Percentiles rank a stretch among this genome's conserved stretches.
Evolutionary conservation across 1,140 invertebrate species (phyloP).

Genomic region (Drosophila funebris): DNA sequence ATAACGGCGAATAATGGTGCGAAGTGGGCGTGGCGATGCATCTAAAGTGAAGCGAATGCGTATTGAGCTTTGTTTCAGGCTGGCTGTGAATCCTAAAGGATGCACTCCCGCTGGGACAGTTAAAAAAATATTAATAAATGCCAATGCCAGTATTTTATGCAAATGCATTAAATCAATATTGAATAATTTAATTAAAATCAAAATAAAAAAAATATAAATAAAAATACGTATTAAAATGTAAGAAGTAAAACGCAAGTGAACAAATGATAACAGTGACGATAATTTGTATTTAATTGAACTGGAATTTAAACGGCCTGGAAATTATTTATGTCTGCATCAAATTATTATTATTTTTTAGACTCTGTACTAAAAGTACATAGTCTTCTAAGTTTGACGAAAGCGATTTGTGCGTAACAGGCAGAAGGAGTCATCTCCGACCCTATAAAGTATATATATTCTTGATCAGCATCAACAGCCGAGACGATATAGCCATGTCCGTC

Average conservation of each 20-base stretch:
- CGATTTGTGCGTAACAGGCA: too few species aligned
- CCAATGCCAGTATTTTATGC: constrained; percentile 51
- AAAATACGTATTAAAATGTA: constrained; percentile 27
- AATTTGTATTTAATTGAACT: constrained; percentile 55
- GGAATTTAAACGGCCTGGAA: constrained; percentile 39
- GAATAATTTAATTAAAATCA: constrained; percentile 71
- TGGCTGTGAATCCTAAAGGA: background rate
- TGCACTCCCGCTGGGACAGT: constrained; percentile 15
- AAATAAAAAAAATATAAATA: constrained; percentile 45
- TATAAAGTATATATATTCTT: too few species aligned
- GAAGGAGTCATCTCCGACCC: too few species aligned
- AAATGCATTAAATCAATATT: constrained; percentile 75
- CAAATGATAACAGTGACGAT: constrained; percentile 57
- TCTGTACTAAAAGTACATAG: too few species aligned
- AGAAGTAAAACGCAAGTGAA: constrained; percentile 8
- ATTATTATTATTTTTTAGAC: constrained; percentile 7
- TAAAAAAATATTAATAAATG: constrained; percentile 48
- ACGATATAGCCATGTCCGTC: too few species aligned
- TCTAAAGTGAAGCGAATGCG: constrained; percentile 22
- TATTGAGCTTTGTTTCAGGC: background rate
- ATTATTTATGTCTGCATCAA: constrained; percentile 42
- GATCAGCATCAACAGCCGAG: too few species aligned
- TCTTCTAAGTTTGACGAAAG: too few species aligned
- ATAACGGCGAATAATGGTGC: constrained; percentile 38
- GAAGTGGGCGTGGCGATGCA: constrained; percentile 31